Base-by-base conservation (phyloP, 2,113 vertebrate species). In the Aleadryas rufinucha region DNA sequence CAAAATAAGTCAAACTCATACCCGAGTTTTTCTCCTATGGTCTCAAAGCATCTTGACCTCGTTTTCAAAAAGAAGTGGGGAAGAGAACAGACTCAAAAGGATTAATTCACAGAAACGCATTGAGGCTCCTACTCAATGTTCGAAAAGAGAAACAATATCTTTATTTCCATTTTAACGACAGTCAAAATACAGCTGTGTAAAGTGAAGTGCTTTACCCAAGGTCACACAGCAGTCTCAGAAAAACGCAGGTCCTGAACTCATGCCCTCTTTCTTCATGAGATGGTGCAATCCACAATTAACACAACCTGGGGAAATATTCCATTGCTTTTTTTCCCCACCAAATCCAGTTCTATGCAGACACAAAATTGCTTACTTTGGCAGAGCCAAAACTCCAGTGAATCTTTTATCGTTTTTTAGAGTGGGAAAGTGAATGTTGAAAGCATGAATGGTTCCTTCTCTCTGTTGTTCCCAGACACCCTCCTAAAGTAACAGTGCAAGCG, bases 401-500 rank as follows among this genome's bases (percentile, higher is more conserved):
- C 9, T 70, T 42, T 33, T 16, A 18, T 4, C 15, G 19, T 63
- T 70, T 82, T 84, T 77, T n/a, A 41, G 33, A 52, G 47, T 0
- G 7, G 60, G 56, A 79, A 84, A 84, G 65, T n/a, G 64, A 91
- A 66, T 33, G 50, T 64, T 54, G 65, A 74, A 84, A 70, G 74
- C 57, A 42, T 13, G 52, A 81, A 76, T 35, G 49, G 41, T 14
- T 90, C 65, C 59, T 41, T 44, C 56, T 71, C 26, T 31, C n/a
- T 17, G 77, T 66, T 81, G 57, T 69, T 92, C 53, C 42, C 83
- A 79, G 65, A 13, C 70, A 35, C 35, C 26, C 33, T 78, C 44
- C 74, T 33, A 3, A 78, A 75, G 28, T 16, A 66, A 45, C 5
- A 0, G 4, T 26, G 50, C 72, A 45, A 2, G 1, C 0, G 1